Conservation (phyloP, 2,113 vertebrate species). For the Ondatra zibethicus region DNA sequence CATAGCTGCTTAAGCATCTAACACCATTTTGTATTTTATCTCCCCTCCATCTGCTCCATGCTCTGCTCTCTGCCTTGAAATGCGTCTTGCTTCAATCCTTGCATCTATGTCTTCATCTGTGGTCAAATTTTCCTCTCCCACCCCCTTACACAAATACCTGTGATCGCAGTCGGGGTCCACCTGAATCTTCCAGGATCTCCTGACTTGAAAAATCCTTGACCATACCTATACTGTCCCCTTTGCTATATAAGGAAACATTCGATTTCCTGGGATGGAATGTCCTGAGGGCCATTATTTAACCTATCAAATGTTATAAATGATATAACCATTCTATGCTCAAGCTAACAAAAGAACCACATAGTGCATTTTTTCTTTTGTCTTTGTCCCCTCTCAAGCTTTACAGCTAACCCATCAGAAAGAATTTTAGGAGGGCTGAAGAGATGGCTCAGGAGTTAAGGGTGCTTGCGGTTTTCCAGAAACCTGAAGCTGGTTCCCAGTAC, state of each 20-base stretch:
- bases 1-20: background rate
- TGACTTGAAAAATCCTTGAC: background rate
- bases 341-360: too few species aligned
- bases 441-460: too few species aligned
- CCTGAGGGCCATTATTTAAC: background rate
- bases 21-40: background rate
- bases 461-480: background rate
- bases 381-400: background rate
- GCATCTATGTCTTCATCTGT: background rate
- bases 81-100: background rate
- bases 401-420: background rate
- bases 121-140: background rate
- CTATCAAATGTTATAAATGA: background rate
- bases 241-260: background rate
- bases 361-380: background rate
- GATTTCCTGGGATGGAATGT: background rate
- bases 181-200: background rate
- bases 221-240: background rate
- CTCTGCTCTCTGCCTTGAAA: background rate
- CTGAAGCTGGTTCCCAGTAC: background rate
- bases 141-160: background rate
- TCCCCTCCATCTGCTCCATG: background rate
- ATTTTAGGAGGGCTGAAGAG: background rate
- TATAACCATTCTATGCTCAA: background rate
- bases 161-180: background rate